These are phyloP conservation scores for Avahi laniger DNA, from an alignment of 2,797 vertebrate species.

Conservation along the genomic window DNA sequence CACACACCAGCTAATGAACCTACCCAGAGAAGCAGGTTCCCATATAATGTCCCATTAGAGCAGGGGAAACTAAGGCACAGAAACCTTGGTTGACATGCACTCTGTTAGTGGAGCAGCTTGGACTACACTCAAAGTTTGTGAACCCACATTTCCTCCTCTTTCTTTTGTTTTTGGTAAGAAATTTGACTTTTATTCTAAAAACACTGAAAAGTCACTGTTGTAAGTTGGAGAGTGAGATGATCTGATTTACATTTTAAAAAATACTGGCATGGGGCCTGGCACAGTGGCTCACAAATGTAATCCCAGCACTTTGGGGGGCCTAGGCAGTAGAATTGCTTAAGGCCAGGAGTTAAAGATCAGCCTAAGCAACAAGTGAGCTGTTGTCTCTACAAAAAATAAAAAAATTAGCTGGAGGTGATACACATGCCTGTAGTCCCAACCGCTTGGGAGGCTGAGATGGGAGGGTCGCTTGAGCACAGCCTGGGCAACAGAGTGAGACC, in stretches of 20 bases:
- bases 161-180: background rate
- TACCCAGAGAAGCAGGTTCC: background rate
- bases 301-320: too few relatives aligned
- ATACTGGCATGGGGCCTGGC: background rate
- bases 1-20: background rate
- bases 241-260: background rate
- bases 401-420: background rate
- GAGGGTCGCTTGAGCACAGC: background rate
- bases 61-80: background rate
- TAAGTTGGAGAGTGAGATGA: background rate
- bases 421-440: too few relatives aligned
- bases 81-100: background rate
- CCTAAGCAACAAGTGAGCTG: background rate
- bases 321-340: background rate
- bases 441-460: too few relatives aligned
- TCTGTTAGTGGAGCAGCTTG: background rate
- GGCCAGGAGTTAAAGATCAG: background rate
- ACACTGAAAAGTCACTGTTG: background rate
- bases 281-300: too few relatives aligned
- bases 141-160: background rate
- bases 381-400: background rate
- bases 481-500: background rate
- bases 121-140: background rate
- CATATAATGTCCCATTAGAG: background rate
- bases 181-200: constrained; percentile 15